These are phyloP conservation scores for Phoxinus dragarum DNA, from an alignment of 2,797 vertebrate genomes.

Conservation along the genomic window DNA sequence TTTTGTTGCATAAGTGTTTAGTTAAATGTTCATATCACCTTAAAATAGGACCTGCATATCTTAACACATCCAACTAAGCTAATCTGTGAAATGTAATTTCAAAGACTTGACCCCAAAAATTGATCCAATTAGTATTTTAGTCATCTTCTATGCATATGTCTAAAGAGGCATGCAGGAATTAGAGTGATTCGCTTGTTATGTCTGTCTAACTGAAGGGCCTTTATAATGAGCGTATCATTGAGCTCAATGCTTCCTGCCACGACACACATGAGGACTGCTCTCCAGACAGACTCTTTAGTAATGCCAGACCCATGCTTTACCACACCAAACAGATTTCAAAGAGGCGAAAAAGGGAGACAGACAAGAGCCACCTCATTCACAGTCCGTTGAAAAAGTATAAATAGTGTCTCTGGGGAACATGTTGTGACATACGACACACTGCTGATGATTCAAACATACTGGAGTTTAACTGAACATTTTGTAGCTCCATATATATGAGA, in stretches of 20 bases:
- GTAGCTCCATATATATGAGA: neutral
- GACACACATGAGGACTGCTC: slow-evolving; percentile 30
- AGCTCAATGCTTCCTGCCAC: slow-evolving; percentile 18
- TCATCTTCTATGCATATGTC: slow-evolving; percentile 60
- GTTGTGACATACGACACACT: neutral
- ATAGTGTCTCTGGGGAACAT: neutral
- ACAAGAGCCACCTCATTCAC: neutral
- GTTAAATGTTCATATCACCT: neutral
- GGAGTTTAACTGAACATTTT: neutral
- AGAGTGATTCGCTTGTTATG: neutral
- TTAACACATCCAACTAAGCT: slow-evolving; percentile 60
- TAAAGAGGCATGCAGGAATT: slow-evolving; percentile 15
- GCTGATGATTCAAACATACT: neutral
- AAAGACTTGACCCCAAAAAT: slow-evolving; percentile 71
- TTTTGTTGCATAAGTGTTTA: neutral
- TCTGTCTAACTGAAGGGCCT: slow-evolving; percentile 61
- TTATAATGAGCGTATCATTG: slow-evolving; percentile 65
- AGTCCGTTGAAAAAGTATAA: neutral
- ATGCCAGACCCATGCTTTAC: slow-evolving; percentile 13
- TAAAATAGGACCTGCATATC: slow-evolving; percentile 60
- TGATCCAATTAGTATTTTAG: slow-evolving; percentile 71
- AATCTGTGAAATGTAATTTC: slow-evolving; percentile 72
- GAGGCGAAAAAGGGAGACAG: neutral
- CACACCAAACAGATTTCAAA: slow-evolving; percentile 5
- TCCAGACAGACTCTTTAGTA: slow-evolving; percentile 50